Conservation (phyloP, 2,797 vertebrate species). For the Danio choprae region DNA sequence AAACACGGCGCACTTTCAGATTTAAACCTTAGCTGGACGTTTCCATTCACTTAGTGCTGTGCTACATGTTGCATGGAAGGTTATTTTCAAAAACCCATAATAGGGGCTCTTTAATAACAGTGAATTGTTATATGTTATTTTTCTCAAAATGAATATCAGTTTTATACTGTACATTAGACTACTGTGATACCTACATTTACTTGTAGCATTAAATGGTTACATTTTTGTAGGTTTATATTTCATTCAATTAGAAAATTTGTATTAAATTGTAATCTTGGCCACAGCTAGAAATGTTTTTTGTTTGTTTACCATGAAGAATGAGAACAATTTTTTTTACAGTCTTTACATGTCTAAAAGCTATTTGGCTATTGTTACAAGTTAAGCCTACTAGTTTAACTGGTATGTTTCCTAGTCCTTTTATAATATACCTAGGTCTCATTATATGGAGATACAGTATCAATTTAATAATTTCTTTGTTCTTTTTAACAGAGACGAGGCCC, state of each 20-base stretch:
- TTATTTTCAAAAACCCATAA: no score
- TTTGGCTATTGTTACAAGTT: neutral
- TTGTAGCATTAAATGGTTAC: neutral
- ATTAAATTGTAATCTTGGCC: neutral
- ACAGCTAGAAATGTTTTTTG: neutral
- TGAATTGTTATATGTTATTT: neutral
- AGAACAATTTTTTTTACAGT: no score
- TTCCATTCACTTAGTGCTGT: no score
- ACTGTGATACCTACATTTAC: neutral
- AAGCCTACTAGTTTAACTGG: neutral
- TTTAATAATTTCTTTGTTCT: conserved; percentile 21
- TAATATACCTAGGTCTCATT: neutral
- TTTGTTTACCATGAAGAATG: no score
- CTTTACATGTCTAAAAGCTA: neutral
- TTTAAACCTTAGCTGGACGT: no score
- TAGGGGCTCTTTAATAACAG: no score
- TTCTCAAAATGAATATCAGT: neutral
- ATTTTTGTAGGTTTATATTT: neutral
- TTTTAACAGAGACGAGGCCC: conserved; percentile 90
- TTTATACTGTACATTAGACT: neutral
- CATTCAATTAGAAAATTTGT: neutral
- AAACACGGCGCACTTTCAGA: no score
- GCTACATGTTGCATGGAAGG: no score
- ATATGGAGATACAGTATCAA: neutral
- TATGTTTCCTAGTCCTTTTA: neutral